These are phyloP conservation scores for Manis crassicaudata DNA, from an alignment of 2,797 vertebrate genomes.

Conservation along the genomic window DNA sequence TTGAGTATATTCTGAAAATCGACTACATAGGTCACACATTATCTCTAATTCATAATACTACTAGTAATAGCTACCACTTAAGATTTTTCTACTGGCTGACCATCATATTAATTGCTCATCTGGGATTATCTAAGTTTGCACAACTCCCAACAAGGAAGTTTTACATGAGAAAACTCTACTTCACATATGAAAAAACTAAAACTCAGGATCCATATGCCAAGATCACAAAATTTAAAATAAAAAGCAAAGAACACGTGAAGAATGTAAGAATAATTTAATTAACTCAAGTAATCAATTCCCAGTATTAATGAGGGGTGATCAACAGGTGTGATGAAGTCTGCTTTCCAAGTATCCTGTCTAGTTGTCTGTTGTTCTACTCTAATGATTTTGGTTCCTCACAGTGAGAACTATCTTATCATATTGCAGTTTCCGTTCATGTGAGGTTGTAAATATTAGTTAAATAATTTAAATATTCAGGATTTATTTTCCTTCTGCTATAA, in stretches of 20 bases:
- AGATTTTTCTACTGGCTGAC: background rate
- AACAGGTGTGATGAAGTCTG: fast-evolving
- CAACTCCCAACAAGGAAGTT: background rate
- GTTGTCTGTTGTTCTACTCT: background rate
- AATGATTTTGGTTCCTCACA: background rate
- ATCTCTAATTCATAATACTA: background rate
- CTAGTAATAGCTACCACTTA: background rate
- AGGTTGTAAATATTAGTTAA: background rate
- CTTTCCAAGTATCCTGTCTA: background rate
- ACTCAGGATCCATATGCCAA: background rate
- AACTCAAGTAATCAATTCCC: background rate
- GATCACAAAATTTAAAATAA: background rate
- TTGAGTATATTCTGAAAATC: background rate
- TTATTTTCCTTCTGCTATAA: background rate
- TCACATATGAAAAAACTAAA: background rate
- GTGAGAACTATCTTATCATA: background rate
- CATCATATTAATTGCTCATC: background rate
- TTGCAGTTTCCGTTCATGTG: background rate
- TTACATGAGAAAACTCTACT: background rate
- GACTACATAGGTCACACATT: background rate
- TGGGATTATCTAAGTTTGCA: background rate
- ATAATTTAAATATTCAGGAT: background rate
- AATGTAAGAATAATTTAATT: background rate
- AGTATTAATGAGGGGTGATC: background rate
- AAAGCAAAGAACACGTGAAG: background rate